Base-by-base conservation (phyloP, 2,888 invertebrate species). In the Sinotaia quadrata region DNA sequence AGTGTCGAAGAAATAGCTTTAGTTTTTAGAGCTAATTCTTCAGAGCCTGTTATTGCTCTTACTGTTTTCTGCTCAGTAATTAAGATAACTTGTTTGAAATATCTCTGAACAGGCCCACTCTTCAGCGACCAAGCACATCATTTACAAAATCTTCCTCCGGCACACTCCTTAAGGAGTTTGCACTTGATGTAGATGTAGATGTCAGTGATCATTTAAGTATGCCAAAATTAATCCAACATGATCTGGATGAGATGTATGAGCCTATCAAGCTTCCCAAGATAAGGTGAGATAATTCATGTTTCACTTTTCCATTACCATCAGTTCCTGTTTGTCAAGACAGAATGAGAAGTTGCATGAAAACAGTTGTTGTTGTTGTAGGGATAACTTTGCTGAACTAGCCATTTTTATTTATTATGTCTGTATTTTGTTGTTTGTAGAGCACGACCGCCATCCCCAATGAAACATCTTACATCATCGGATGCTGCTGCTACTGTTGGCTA, bases 161-260 rank as follows among this genome's bases (percentile, higher is more conserved):
- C 67, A 69, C 79, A 21, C 70, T 80, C 52, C 49, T 47, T 10
- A 95, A 95, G 27, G 94, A 94, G 31, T 95, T 94, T 87, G 92
- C 93, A 0, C 89, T 96, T 58, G 95, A 95, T 87, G 74, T 87
- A 49, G 84, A 86, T 36, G 83, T 82, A 15, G 85, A 85, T 29
- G 77, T 84, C 34, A 77, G 78, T 36, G 78, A 81, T 31, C 83
- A 83, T 10, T 75, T 84, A 31, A 76, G 78, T 65, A 73, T 86
- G 75, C 88, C 87, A 2, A 76, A 79, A 44, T 69, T 83, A 2
- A 72, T 78, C 21, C 78, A 82, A 59, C 75, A 71, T 36, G 78
- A 78, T 60, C 60, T 79, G 7, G 83, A 83, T 51, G 76, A 80
- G 51, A 56, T 81, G 21, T 73, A 78, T 29, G 77, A 81, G 47